Evolutionary conservation across 1,140 invertebrate species (phyloP).

Genomic region (Brachionus manjavacas): DNA sequence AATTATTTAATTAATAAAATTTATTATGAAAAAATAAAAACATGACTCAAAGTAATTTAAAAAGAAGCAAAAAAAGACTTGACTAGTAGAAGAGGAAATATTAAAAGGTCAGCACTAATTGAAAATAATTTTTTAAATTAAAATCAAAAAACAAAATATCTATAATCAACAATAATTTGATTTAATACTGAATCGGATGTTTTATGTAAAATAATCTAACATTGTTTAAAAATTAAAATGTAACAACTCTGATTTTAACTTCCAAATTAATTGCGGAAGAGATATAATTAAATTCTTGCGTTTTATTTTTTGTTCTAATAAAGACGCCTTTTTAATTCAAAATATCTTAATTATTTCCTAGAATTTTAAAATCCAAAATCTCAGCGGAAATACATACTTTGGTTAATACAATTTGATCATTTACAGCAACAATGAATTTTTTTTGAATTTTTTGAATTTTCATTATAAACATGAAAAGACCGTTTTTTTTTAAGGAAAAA

Average conservation of each 20-base stretch:
- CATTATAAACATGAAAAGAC: no score
- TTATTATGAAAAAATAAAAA: no score
- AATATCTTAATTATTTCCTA: background rate
- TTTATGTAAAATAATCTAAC: background rate
- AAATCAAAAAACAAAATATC: no score
- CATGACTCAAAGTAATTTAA: no score
- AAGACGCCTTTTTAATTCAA: background rate
- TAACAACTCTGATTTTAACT: background rate
- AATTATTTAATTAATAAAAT: no score
- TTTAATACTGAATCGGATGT: background rate
- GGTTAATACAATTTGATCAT: background rate
- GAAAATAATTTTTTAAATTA: no score
- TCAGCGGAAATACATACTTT: background rate
- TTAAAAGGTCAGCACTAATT: no score
- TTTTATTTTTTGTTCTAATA: background rate
- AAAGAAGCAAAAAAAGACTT: no score
- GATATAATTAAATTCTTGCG: background rate
- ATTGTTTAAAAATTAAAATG: background rate
- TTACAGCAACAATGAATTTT: background rate
- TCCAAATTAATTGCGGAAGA: background rate
- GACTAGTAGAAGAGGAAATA: no score
- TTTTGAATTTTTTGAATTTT: no score
- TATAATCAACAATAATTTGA: no score
- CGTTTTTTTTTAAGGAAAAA: no score
- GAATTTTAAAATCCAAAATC: background rate